Base-by-base conservation (phyloP, 2,113 vertebrate genomes). In the Trogon melanurus region DNA sequence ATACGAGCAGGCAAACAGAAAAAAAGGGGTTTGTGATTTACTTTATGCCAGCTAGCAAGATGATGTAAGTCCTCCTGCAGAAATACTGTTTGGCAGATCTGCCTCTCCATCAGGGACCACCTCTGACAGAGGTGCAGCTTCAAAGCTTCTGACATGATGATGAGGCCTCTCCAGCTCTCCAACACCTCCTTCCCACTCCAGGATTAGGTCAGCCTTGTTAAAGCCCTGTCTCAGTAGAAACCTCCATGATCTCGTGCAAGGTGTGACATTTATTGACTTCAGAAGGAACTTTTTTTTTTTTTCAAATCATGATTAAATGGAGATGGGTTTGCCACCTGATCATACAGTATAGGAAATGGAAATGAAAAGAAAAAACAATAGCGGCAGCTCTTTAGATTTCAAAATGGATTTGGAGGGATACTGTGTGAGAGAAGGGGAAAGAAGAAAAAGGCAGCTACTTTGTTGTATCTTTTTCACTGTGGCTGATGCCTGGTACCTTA, bases 281-380 rank as follows among this genome's bases (percentile, higher is more conserved):
- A 69, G 50, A 71, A 72, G 13, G 22, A 79, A 64, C 1, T 11
- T 14, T 51, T 41, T 16, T 51, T 16, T 51, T 92, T 81, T 71
- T 71, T 18, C 38, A 75, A 44, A 79, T 58, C 9, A 3, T 10
- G 3, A 2, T 4, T 54, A 38, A 71, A 51, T 66, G 25, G 22
- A 79, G 26, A 60, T 16, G 34, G 81, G 16, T 5, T 81, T 84
- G 32, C 8, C 29, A 38, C 17, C 20, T 88, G 23, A 62, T 51
- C 6, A 19, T 34, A 12, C 1, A 0, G 23, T 22, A 3, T 34
- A 8, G 5, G 6, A 53, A 87, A 48, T 0, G 0, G 16, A 25
- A 85, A 85, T 16, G 21, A 84, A 67, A 67, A 60, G 5, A 16
- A 48, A 16, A 72, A 84, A 25, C 3, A 48, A 23, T 3, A 41